phyloP scores from a whole-genome alignment of 2,113 vertebrate species.

The Cynopterus brachyotis region DNA sequence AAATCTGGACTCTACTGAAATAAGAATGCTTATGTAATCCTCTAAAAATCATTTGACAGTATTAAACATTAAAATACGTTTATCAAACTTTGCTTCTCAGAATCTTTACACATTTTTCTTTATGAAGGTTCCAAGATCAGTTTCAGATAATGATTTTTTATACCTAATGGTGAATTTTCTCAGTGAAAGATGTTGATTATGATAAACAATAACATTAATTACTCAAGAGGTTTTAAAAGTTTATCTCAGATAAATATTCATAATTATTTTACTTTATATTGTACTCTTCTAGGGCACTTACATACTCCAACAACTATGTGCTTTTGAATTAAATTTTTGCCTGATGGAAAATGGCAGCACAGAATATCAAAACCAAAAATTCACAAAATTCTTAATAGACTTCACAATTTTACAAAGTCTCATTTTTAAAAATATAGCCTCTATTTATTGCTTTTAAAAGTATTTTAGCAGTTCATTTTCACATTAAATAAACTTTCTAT shows the following conservation, averaged over 20 bases:
- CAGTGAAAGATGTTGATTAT: not conserved
- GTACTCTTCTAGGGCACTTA: not conserved
- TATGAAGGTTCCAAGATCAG: not conserved
- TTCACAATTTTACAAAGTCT: not conserved
- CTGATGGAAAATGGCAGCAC: not conserved
- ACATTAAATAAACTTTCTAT: not conserved
- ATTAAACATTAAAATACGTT: not conserved
- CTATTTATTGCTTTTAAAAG: not conserved
- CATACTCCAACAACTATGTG: not conserved
- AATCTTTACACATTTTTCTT: not conserved
- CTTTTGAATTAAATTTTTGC: slow-evolving; percentile 28
- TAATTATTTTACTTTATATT: not conserved
- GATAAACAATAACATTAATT: not conserved
- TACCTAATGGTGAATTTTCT: not conserved
- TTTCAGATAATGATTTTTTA: not conserved
- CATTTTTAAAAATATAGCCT: not conserved
- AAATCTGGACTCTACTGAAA: not conserved
- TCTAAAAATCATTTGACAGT: not conserved
- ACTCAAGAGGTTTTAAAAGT: not conserved
- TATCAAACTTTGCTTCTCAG: not conserved
- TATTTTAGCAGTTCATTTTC: not conserved
- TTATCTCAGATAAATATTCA: slow-evolving; percentile 6
- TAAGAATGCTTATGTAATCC: not conserved
- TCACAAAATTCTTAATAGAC: not conserved
- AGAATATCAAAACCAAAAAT: not conserved